Base-by-base conservation (phyloP, 2,888 invertebrate species). In the Limenitis arthemis region DNA sequence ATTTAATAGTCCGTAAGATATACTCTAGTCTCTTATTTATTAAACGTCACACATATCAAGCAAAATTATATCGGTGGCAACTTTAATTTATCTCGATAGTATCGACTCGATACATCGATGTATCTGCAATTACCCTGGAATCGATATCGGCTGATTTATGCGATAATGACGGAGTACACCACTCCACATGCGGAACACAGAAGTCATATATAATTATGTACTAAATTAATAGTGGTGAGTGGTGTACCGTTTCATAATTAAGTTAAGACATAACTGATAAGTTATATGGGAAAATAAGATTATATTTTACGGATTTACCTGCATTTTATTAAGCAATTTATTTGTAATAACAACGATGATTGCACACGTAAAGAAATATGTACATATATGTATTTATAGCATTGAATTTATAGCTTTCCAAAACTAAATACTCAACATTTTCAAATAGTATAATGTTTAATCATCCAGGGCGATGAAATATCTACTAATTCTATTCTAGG, bases 141-240 rank as follows among this genome's bases (percentile, higher is more conserved):
- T 69, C 66, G 68, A 50, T 44, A 44, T 50, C 65, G 63, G 65
- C 69, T 79, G 82, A 83, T 81, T 82, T 83, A 83, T 81, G 70
- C 70, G 79, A 79, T 82, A 83, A 82, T 81, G 77, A 78, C 59
- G 62, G 61, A 59, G 61, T 38, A 44, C 65, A 68, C 72, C 71
- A 68, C 64, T 64, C 65, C 57, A 64, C 68, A 69, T 66, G 67
- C 68, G 69, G 69, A 70, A 68, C 66, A 69, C 71, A 66, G 73
- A 61, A 72, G 72, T 67, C 70, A 65, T 62, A 58, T 58, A 51
- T 64, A 61, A 59, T 61, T 63, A 61, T 57, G 61, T 56, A 55
- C 47, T 47, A 39, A 50, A 50, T 53, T 50, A 47, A 43, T 55
- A 53, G 31, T 49, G 48, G 50, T 50, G 47, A 49, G 34, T 55